Conservation (phyloP, 2,113 vertebrate species). For the Columba janthina region DNA sequence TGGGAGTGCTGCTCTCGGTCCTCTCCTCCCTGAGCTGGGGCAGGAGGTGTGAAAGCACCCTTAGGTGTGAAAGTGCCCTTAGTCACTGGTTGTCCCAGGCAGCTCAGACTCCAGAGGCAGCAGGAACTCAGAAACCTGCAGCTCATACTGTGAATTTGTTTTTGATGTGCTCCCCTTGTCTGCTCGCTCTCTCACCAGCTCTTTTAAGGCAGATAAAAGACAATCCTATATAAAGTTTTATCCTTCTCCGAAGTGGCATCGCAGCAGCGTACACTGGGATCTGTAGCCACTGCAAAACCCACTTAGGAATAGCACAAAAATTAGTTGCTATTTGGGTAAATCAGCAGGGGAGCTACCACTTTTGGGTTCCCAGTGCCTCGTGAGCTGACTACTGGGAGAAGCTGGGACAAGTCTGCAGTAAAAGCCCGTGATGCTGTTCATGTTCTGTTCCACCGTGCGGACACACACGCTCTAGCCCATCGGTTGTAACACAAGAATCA, state of each 20-base stretch:
- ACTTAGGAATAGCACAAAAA: neutral
- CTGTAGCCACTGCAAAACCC: neutral
- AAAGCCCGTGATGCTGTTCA: neutral
- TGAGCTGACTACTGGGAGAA: neutral
- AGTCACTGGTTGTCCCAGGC: neutral
- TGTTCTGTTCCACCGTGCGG: fast-evolving
- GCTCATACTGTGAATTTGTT: neutral
- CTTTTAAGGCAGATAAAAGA: neutral
- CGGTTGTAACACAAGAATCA: neutral
- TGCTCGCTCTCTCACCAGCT: neutral
- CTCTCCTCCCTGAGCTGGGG: neutral
- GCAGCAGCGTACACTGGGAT: neutral
- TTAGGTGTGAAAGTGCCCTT: neutral
- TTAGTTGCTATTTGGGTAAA: neutral
- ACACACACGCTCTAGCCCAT: neutral
- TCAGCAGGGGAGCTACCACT: neutral
- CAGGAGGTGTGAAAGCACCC: neutral
- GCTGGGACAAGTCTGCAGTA: neutral
- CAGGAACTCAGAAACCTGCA: neutral
- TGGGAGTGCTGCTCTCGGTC: neutral
- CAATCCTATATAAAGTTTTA: neutral
- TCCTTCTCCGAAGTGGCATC: neutral
- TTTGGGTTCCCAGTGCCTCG: neutral
- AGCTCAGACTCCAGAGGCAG: neutral
- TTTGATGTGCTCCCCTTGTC: neutral